Percentiles rank a stretch among this genome's conserved stretches.
These are phyloP conservation scores for Meliscaeva auricollis DNA, from an alignment of 2,888 invertebrate genomes.

Conservation along the genomic window DNA sequence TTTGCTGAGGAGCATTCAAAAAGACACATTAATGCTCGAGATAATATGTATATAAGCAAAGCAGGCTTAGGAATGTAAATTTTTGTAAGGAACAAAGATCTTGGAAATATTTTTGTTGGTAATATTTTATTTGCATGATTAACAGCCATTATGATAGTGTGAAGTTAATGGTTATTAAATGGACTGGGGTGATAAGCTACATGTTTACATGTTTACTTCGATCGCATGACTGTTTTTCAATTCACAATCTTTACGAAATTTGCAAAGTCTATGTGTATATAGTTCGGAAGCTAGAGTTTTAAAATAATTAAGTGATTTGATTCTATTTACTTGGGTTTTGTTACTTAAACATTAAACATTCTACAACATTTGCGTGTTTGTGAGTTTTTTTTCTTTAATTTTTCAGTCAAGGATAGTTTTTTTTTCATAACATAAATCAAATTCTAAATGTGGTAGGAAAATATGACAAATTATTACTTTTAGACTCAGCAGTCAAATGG, in stretches of 20 bases:
- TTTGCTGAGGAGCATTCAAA: neutral
- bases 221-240: constrained; percentile 8
- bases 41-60: too few relatives aligned
- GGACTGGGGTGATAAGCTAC: neutral
- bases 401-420: too few relatives aligned
- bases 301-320: neutral
- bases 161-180: constrained; percentile 17
- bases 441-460: too few relatives aligned
- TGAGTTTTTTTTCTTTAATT: too few relatives aligned
- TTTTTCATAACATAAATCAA: too few relatives aligned
- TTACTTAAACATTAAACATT: too few relatives aligned
- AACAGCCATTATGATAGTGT: constrained; percentile 2
- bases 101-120: neutral
- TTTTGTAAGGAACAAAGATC: neutral
- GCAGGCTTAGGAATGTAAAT: neutral
- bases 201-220: constrained; percentile 11
- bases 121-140: constrained; percentile 21
- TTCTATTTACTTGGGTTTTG: too few relatives aligned
- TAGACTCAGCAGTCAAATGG: too few relatives aligned
- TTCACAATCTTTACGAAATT: neutral
- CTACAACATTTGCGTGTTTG: too few relatives aligned
- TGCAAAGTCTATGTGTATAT: neutral
- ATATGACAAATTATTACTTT: too few relatives aligned
- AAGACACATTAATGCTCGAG: neutral
- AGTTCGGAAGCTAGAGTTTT: neutral